Percentiles rank a stretch among this genome's conserved stretches.
These are phyloP conservation scores for Verasper variegatus DNA, from an alignment of 2,113 vertebrate species.

Conservation along the genomic window DNA sequence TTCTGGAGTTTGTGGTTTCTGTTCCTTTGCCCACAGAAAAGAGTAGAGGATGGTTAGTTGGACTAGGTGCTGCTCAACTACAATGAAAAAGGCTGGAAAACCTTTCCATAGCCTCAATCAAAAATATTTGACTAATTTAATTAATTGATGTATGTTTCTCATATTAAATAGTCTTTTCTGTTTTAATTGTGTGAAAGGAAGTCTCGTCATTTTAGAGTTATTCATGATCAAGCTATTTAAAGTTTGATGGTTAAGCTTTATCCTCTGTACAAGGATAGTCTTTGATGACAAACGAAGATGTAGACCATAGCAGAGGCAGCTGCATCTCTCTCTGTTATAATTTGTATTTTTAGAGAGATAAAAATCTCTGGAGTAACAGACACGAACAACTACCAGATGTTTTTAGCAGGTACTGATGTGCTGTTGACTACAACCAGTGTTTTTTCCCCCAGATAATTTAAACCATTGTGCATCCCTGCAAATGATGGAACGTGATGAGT, in stretches of 20 bases:
- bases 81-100: not conserved
- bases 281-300: not conserved
- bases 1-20: conserved; percentile 70
- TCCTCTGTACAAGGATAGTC: too few relatives aligned
- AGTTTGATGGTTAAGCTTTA: too few relatives aligned
- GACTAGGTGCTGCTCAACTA: conserved; percentile 32
- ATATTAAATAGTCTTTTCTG: too few relatives aligned
- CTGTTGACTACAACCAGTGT: too few relatives aligned
- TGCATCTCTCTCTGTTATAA: not conserved
- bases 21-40: conserved; percentile 65
- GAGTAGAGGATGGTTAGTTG: conserved; percentile 58
- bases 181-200: too few relatives aligned
- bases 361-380: not conserved
- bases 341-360: not conserved
- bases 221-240: too few relatives aligned
- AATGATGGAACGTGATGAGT: too few relatives aligned
- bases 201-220: too few relatives aligned
- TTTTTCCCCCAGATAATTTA: too few relatives aligned
- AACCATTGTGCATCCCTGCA: not conserved
- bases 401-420: too few relatives aligned
- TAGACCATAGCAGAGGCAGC: not conserved
- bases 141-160: too few relatives aligned
- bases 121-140: too few relatives aligned
- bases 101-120: not conserved
- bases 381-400: not conserved